These are phyloP conservation scores for Scaptomyza hsui DNA, from an alignment of 1,140 invertebrate species.

Conservation along the genomic window DNA sequence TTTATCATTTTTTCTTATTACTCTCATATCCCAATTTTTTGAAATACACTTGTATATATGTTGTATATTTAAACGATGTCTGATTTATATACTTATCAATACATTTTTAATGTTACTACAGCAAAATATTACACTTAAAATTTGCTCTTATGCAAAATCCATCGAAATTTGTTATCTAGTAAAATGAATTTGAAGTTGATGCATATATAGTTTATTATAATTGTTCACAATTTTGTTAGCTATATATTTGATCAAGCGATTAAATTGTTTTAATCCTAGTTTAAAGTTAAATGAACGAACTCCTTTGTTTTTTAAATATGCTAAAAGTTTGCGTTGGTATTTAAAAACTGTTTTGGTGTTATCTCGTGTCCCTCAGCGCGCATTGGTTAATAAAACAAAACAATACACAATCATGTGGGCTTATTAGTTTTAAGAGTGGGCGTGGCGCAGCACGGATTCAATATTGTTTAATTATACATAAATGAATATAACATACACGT, in stretches of 20 bases:
- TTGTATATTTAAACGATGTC: conserved; percentile 51
- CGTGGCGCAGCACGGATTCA: conserved; percentile 32
- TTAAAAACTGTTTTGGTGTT: conserved; percentile 47
- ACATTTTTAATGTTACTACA: conserved; percentile 57
- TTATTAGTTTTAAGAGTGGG: conserved; percentile 4
- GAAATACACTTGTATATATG: conserved; percentile 60
- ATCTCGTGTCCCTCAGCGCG: conserved; percentile 1
- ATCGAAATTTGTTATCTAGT: conserved; percentile 28
- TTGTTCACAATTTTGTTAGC: conserved; percentile 42
- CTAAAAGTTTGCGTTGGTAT: conserved; percentile 24
- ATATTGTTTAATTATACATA: conserved; percentile 44
- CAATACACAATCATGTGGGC: conserved; percentile 20
- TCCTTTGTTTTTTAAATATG: conserved; percentile 31
- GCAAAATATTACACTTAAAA: conserved; percentile 70
- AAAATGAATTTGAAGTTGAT: conserved; percentile 18
- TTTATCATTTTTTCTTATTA: too few species aligned
- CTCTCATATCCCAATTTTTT: conserved; percentile 17
- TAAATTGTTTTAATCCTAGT: conserved; percentile 36
- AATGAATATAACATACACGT: conserved; percentile 68
- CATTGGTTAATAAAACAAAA: conserved; percentile 25
- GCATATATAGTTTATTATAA: conserved; percentile 19
- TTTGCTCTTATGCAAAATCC: conserved; percentile 47
- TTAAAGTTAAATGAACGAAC: conserved; percentile 46
- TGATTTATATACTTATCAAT: conserved; percentile 52
- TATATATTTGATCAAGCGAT: conserved; percentile 30